Evolutionary conservation across 2,113 vertebrate species (phyloP).

Genomic region (Uria aalge): DNA sequence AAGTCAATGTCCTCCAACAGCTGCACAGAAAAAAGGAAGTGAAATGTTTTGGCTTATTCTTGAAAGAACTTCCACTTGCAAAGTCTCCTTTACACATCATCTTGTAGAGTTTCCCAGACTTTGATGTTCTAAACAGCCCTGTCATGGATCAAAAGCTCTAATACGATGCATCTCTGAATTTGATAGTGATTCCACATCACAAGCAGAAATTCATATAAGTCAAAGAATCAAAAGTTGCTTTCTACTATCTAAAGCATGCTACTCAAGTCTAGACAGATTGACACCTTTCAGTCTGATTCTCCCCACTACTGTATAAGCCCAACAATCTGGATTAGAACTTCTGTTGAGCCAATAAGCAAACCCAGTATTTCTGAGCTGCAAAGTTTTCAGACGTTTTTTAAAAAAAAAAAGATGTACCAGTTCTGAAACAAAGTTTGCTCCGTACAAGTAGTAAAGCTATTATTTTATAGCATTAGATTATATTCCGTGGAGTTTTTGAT

Average conservation of each 20-base stretch:
- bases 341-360: background rate
- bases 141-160: background rate
- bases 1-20: background rate
- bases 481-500: background rate
- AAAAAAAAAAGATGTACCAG: background rate
- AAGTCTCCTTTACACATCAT: background rate
- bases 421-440: background rate
- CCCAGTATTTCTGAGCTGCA: background rate
- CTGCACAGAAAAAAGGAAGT: background rate
- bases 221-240: background rate
- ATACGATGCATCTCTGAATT: background rate
- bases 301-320: rapidly evolving
- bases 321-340: background rate
- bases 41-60: background rate
- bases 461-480: background rate
- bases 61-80: background rate
- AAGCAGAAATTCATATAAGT: background rate
- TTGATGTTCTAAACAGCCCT: background rate
- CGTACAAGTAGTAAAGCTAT: background rate
- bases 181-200: background rate
- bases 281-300: background rate
- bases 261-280: background rate
- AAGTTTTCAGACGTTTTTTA: background rate
- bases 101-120: background rate
- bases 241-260: background rate